A percentile compares a stretch with the other conserved stretches of the same genome.
Evolutionary conservation across 2,888 invertebrate genomes (phyloP).

Genomic region (Parelbella ahira): DNA sequence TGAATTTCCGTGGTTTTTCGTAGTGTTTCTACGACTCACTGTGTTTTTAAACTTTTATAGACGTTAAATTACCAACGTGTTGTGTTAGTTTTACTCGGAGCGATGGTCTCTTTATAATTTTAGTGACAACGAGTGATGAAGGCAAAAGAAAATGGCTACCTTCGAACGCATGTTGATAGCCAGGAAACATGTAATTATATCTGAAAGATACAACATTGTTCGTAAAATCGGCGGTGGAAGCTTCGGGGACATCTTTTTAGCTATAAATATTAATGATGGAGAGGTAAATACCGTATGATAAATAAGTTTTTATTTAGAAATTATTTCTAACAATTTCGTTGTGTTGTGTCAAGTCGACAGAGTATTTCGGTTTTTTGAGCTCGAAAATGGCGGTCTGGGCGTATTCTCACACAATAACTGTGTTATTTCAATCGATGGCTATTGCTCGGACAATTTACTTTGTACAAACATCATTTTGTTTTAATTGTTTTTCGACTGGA

Average conservation of each 20-base stretch:
- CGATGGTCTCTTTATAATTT: constrained; percentile 61
- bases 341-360: constrained; percentile 41
- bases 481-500: too few species aligned
- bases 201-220: constrained; percentile 96
- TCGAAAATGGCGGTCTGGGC: constrained; percentile 61
- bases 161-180: constrained; percentile 69
- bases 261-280: constrained; percentile 93
- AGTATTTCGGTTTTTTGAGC: constrained; percentile 59
- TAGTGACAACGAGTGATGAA: constrained; percentile 70
- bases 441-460: background rate
- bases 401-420: constrained; percentile 15
- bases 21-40: constrained; percentile 56
- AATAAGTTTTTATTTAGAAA: constrained; percentile 16
- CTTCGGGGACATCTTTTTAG: constrained; percentile 99
- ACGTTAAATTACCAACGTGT: constrained; percentile 57
- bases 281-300: constrained; percentile 82
- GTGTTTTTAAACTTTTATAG: constrained; percentile 51
- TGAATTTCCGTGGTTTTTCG: constrained; percentile 58
- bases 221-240: constrained; percentile 99
- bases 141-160: constrained; percentile 75
- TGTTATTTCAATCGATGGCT: background rate
- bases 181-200: constrained; percentile 78
- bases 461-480: background rate
- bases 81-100: constrained; percentile 58
- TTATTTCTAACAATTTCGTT: constrained; percentile 6